Evolutionary conservation across 1,140 invertebrate species (phyloP).

Genomic region (Globodera rostochiensis): DNA sequence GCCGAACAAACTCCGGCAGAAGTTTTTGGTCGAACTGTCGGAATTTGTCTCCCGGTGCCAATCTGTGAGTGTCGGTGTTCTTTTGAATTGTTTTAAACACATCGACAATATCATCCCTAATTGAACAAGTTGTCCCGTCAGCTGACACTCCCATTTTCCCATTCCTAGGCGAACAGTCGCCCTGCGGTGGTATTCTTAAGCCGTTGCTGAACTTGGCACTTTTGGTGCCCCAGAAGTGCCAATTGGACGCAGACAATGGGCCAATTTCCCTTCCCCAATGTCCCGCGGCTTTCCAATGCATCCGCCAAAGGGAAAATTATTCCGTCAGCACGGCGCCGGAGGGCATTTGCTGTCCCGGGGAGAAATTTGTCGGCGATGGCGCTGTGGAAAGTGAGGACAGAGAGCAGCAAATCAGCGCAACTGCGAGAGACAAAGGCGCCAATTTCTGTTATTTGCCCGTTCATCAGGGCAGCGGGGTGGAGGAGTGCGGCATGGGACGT

Average conservation of each 20-base stretch:
- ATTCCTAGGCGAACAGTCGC: neutral
- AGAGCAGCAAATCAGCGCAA: neutral
- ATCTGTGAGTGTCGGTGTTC: conserved; percentile 38
- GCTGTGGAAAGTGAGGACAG: neutral
- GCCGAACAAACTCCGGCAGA: conserved; percentile 1
- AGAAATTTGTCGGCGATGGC: neutral
- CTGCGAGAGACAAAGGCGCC: neutral
- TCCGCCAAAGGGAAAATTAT: neutral
- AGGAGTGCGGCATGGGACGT: neutral
- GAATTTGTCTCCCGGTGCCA: conserved; percentile 54
- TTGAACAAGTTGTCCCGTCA: neutral
- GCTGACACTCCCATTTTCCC: neutral
- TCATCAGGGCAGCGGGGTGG: neutral
- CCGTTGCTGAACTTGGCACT: neutral
- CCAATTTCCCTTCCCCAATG: neutral
- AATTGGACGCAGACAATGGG: neutral
- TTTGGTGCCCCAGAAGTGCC: neutral
- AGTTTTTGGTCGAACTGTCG: neutral
- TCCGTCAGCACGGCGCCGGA: neutral
- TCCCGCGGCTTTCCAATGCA: neutral
- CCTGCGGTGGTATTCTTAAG: neutral
- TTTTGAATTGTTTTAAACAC: conserved; percentile 11
- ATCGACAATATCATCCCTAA: no score
- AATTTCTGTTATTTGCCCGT: neutral
- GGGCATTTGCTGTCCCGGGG: conserved; percentile 9